These are phyloP conservation scores for Hirtodrosophila cameraria DNA, from an alignment of 2,888 invertebrate genomes.

Conservation along the genomic window DNA sequence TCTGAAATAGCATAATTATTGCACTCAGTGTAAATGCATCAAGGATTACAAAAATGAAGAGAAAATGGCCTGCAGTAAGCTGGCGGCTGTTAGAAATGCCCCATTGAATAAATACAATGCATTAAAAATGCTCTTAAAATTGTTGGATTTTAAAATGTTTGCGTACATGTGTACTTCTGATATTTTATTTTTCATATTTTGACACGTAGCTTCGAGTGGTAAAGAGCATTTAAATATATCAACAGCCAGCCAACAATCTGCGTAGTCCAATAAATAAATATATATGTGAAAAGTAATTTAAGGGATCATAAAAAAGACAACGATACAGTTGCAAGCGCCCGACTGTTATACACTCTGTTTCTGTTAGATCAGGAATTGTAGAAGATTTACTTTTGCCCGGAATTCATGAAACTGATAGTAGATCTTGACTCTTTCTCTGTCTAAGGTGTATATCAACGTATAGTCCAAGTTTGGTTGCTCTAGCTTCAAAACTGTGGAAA, in stretches of 20 bases:
- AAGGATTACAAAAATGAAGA: slow-evolving; percentile 13
- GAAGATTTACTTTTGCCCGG: too few species aligned
- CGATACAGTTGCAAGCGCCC: too few species aligned
- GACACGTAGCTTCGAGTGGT: slow-evolving; percentile 55
- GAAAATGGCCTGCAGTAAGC: slow-evolving; percentile 45
- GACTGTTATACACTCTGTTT: too few species aligned
- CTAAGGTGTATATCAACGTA: too few species aligned
- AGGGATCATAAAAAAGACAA: slow-evolving; percentile 32
- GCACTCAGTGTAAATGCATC: slow-evolving; percentile 19
- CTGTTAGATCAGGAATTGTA: too few species aligned
- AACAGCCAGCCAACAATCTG: slow-evolving; percentile 21
- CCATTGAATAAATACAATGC: slow-evolving; percentile 45
- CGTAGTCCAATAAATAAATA: slow-evolving; percentile 16
- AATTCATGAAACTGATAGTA: too few species aligned
- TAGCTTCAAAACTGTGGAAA: too few species aligned
- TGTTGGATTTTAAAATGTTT: slow-evolving; percentile 9
- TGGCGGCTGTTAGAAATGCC: slow-evolving; percentile 32
- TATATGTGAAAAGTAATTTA: slow-evolving; percentile 16
- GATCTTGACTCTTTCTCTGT: too few species aligned
- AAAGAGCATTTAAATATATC: slow-evolving; percentile 53
- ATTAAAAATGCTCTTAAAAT: slow-evolving; percentile 45
- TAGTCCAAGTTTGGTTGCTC: too few species aligned
- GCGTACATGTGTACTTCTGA: slow-evolving; percentile 22
- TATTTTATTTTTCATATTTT: slow-evolving; percentile 71
- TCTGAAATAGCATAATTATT: slow-evolving; percentile 6